A percentile compares a stretch with the other conserved stretches of the same genome.
These are phyloP conservation scores for Rhodophaea formosa DNA, from an alignment of 2,888 invertebrate genomes.

Conservation along the genomic window DNA sequence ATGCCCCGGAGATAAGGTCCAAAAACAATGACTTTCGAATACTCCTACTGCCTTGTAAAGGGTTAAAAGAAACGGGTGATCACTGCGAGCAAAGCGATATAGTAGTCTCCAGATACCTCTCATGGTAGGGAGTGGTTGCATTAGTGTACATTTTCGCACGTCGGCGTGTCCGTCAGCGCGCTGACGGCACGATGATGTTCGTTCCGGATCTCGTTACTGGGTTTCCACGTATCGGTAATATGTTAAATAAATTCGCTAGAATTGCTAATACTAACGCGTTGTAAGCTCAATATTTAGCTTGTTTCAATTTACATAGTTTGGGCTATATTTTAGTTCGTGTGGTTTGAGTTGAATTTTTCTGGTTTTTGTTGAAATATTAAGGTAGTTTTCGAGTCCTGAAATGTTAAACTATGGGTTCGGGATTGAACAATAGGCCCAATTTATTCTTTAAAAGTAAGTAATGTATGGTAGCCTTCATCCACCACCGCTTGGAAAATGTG, in stretches of 20 bases:
- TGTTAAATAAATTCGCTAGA: conserved; percentile 19
- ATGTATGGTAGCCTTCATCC: no score
- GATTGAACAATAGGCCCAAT: no score
- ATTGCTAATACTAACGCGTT: conserved; percentile 11
- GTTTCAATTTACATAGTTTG: not conserved
- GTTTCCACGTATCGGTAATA: conserved; percentile 29
- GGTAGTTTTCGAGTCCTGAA: no score
- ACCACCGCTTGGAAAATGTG: no score
- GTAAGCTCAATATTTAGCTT: not conserved
- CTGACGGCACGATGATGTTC: conserved; percentile 43
- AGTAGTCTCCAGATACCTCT: not conserved
- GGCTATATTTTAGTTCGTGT: not conserved
- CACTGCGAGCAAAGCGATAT: not conserved
- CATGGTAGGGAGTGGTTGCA: conserved; percentile 30
- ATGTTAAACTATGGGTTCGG: no score
- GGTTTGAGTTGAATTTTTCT: not conserved
- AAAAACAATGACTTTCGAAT: no score
- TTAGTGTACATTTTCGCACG: conserved; percentile 51
- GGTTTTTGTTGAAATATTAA: no score
- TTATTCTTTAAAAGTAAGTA: no score
- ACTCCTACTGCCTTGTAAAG: no score
- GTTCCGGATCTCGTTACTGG: conserved; percentile 45
- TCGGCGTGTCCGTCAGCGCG: conserved; percentile 38
- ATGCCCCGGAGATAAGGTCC: no score
- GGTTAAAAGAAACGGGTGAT: no score